phyloP scores from a whole-genome alignment of 2,797 vertebrate species.

The Dermochelys coriacea region DNA sequence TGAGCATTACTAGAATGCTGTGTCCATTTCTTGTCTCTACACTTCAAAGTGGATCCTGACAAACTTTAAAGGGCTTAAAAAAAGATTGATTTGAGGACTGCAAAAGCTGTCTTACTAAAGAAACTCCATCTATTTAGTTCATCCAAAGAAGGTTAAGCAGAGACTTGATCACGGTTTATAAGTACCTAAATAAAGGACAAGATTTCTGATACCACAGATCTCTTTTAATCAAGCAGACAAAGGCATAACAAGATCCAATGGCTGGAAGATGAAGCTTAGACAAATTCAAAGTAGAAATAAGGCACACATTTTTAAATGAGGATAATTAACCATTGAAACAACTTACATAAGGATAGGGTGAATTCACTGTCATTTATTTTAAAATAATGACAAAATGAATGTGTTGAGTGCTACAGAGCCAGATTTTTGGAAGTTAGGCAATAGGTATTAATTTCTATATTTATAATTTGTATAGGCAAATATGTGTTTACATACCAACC shows the following conservation, averaged over 20 bases:
- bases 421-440: background rate
- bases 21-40: conserved; percentile 16
- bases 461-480: background rate
- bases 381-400: background rate
- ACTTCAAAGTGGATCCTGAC: background rate
- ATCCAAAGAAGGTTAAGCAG: background rate
- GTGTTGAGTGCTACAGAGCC: background rate
- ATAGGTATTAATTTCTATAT: background rate
- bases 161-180: background rate
- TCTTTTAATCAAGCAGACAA: background rate
- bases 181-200: background rate
- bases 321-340: conserved; percentile 11
- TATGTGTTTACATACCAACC: background rate
- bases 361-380: background rate
- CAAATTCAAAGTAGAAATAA: conserved; percentile 2
- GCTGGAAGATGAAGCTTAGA: background rate
- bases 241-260: background rate
- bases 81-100: background rate
- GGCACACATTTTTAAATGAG: background rate
- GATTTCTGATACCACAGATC: background rate
- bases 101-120: background rate
- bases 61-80: background rate
- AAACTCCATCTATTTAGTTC: background rate
- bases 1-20: background rate
- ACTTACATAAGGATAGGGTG: background rate